A percentile compares a stretch with the other conserved stretches of the same genome.
Evolutionary conservation across 2,113 vertebrate species (phyloP).

Genomic region (Gymnarchus niloticus): DNA sequence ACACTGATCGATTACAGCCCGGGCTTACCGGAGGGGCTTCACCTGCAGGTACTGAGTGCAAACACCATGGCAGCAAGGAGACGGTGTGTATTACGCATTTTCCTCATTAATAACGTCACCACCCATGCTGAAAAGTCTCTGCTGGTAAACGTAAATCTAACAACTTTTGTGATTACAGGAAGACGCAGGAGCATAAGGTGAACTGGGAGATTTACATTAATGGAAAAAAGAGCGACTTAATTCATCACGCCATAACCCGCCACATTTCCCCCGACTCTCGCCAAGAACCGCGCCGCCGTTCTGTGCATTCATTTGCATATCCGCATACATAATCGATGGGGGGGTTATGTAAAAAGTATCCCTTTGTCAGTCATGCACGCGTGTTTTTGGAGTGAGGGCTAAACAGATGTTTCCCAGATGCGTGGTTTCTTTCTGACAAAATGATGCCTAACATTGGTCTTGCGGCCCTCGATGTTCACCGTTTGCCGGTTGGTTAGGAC

Average conservation of each 20-base stretch:
- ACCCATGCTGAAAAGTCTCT: neutral
- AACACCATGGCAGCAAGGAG: neutral
- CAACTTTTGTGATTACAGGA: neutral
- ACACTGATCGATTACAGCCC: neutral
- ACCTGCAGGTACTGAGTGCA: neutral
- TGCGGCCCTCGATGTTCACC: no score
- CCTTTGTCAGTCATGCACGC: neutral
- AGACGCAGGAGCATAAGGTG: neutral
- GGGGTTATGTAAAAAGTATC: slow-evolving; percentile 6
- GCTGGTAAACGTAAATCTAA: neutral
- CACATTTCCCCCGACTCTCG: slow-evolving; percentile 26
- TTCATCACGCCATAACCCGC: slow-evolving; percentile 14
- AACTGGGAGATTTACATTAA: neutral
- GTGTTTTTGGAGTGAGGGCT: neutral
- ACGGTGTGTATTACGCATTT: neutral
- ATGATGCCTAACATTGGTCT: neutral
- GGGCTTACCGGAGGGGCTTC: neutral
- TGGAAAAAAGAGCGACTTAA: neutral
- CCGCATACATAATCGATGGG: slow-evolving; percentile 9
- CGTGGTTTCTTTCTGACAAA: neutral
- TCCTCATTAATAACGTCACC: neutral
- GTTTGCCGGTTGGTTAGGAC: neutral
- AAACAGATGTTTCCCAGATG: neutral
- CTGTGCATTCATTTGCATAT: slow-evolving; percentile 23
- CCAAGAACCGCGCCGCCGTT: slow-evolving; percentile 16